Evolutionary conservation across 2,797 vertebrate genomes (phyloP), one percentile per base, ranked within the genome.

Genomic region (Melanotaenia boesemani): DNA sequence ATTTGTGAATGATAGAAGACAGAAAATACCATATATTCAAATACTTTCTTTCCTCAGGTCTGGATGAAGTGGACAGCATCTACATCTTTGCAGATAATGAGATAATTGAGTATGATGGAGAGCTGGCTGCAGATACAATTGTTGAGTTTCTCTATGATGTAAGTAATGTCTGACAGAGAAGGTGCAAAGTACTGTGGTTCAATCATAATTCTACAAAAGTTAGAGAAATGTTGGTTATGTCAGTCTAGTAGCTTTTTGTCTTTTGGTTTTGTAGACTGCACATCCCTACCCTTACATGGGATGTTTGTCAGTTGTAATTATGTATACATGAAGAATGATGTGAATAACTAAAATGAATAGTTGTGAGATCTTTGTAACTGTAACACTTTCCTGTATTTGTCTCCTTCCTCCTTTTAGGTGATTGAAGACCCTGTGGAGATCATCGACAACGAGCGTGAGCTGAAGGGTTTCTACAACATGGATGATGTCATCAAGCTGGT

Each of bases 81-180:
- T 98, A 97, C 24, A 94, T 98, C 63, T 98, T 98, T 86, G 94
- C 95, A 3, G 95, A 96, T 10, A 95, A 97, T 0, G 96, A 98
- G 83, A 92, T 98, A 63, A 97, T 98, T 1, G 97, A 98, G 73
- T 98, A 97, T 0, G 96, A 98, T 0, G 97, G 97, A 5, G 96
- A 97, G 77, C 87, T 98, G 73, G 94, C 96, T 0, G 94, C 97
- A 0, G 96, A 97, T 89, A 97, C 97, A 0, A 81, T 98, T 83
- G 97, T 98, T 72, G 97, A 98, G 87, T 98, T 98, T 82, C 90
- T 98, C 28, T 96, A 98, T 2, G 97, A 98, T 10, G 97, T 98
- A 76, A 95, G 96, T 77, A 0, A 2, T 20, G 8, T 13, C 1
- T 36, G 48, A 1, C 9, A n/a, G 4, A 28, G 3, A 32, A 2